These are phyloP conservation scores for Archocentrus centrarchus DNA, from an alignment of 2,113 vertebrate species.

Conservation along the genomic window DNA sequence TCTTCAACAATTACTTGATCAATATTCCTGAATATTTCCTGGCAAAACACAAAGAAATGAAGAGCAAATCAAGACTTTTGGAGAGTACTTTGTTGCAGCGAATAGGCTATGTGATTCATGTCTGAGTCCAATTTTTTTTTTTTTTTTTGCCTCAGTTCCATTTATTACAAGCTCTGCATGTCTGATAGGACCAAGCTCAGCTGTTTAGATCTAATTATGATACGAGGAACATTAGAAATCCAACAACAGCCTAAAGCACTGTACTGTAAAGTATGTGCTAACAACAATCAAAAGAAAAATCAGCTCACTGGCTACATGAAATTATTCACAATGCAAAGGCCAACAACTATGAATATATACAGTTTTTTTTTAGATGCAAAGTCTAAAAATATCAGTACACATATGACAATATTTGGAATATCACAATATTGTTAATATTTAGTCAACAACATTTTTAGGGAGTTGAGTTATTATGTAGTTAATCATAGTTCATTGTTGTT, in stretches of 20 bases:
- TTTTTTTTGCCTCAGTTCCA: background rate
- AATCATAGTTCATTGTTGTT: too few relatives aligned
- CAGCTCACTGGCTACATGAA: background rate
- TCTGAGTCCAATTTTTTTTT: background rate
- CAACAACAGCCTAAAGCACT: constrained; percentile 17
- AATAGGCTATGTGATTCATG: background rate
- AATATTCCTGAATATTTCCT: background rate
- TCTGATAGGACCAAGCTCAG: constrained; percentile 16
- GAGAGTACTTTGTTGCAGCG: background rate
- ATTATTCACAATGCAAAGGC: background rate
- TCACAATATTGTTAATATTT: too few relatives aligned
- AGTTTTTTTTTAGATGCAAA: background rate
- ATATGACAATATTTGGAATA: background rate
- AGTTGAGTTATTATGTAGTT: too few relatives aligned
- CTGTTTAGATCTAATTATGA: constrained; percentile 56
- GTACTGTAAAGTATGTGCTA: background rate
- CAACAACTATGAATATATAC: background rate
- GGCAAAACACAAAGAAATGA: background rate
- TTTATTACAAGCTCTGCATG: constrained; percentile 15
- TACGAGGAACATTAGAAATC: constrained; percentile 27
- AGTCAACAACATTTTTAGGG: too few relatives aligned
- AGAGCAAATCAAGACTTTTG: background rate
- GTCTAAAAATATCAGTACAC: background rate
- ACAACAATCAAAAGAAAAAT: constrained; percentile 5
- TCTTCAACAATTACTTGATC: too few relatives aligned